These are phyloP conservation scores for Dromas ardeola DNA, from an alignment of 2,113 vertebrate species.

Conservation along the genomic window DNA sequence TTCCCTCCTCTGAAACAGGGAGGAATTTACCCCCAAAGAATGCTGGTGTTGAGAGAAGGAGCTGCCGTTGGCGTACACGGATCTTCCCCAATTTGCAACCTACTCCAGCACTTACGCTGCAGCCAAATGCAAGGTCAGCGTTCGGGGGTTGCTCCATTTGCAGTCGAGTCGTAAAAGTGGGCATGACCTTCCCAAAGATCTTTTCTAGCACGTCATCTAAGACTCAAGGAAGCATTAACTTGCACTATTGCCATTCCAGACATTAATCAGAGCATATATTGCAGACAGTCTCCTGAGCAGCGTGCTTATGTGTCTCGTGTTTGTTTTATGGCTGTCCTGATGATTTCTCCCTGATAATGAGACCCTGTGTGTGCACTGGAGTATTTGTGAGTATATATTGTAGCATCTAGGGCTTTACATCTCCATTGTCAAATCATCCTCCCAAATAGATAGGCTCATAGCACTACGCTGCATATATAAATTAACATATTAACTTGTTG, in stretches of 20 bases:
- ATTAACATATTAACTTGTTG: neutral
- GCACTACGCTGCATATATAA: neutral
- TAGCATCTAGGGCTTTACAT: neutral
- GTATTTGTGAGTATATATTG: neutral
- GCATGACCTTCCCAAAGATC: constrained; percentile 20
- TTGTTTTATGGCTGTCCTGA: constrained; percentile 45
- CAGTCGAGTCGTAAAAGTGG: neutral
- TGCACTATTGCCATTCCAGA: constrained; percentile 24
- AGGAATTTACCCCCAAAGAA: neutral
- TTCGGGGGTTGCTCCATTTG: neutral
- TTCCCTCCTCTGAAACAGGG: neutral
- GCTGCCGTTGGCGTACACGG: neutral
- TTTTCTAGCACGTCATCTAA: neutral
- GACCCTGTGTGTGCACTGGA: neutral
- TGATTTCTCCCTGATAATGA: constrained; percentile 38
- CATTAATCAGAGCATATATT: constrained; percentile 44
- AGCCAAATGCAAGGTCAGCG: constrained; percentile 26
- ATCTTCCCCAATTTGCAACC: neutral
- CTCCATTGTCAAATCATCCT: neutral
- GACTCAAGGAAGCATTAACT: constrained; percentile 45
- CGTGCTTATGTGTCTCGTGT: constrained; percentile 6
- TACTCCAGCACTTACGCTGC: neutral
- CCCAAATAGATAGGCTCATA: neutral
- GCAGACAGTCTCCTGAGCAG: constrained; percentile 23
- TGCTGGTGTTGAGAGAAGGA: neutral